A percentile compares a stretch with the other conserved stretches of the same genome.
phyloP scores from a whole-genome alignment of 1,140 invertebrate genomes.

The Colletes gigas region DNA sequence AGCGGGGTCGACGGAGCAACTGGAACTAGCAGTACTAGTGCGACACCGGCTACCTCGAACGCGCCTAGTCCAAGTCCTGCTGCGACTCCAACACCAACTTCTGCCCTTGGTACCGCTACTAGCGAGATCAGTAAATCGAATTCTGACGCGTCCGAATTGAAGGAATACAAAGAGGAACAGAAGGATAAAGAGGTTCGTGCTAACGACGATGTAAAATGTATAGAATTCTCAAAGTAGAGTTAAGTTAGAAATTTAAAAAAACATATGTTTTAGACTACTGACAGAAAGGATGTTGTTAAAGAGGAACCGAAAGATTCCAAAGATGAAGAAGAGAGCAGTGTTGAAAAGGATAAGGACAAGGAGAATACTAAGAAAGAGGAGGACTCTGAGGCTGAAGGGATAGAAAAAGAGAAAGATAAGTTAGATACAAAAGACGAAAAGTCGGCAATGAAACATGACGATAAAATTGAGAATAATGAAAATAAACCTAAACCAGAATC shows the following conservation, averaged over 20 bases:
- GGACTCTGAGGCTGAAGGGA: constrained; percentile 65
- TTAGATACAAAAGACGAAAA: constrained; percentile 73
- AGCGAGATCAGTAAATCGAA: constrained; percentile 65
- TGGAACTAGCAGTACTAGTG: constrained; percentile 82
- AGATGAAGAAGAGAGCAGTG: constrained; percentile 68
- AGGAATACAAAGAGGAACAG: constrained; percentile 81
- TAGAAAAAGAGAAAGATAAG: constrained; percentile 69
- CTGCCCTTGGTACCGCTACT: constrained; percentile 68
- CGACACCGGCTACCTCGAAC: constrained; percentile 86
- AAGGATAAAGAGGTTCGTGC: constrained; percentile 76
- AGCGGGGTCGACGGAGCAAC: constrained; percentile 74
- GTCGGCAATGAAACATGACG: constrained; percentile 66
- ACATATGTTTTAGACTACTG: constrained; percentile 63
- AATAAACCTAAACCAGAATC: constrained; percentile 69
- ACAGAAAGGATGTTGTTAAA: constrained; percentile 75
- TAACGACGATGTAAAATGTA: too few species aligned
- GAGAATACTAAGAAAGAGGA: constrained; percentile 70
- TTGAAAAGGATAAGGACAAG: constrained; percentile 74
- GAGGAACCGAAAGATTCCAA: constrained; percentile 69
- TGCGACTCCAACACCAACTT: constrained; percentile 81
- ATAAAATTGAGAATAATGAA: constrained; percentile 66
- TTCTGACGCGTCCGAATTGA: constrained; percentile 68
- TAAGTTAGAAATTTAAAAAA: neutral
- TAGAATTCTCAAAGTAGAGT: neutral
- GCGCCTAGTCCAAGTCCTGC: constrained; percentile 85